phyloP scores from a whole-genome alignment of 2,888 invertebrate species.

The Epirrhoe tristata region DNA sequence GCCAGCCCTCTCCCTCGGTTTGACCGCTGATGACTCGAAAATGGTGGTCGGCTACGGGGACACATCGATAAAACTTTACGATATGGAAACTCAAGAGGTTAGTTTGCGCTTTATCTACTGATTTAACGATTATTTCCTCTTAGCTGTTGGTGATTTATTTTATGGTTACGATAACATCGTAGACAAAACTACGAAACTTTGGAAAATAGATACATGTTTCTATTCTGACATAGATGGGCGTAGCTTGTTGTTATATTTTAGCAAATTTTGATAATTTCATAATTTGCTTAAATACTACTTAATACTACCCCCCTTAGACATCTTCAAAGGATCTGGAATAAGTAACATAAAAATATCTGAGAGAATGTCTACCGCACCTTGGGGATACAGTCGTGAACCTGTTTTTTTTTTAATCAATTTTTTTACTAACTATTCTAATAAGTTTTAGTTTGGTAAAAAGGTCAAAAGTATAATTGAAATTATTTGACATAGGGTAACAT shows the following conservation, averaged over 20 bases:
- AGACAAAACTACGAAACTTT: neutral
- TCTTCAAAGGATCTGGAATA: too few relatives aligned
- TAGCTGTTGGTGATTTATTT: conserved; percentile 13
- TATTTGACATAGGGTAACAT: too few relatives aligned
- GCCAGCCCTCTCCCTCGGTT: conserved; percentile 65
- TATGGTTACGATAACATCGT: conserved; percentile 14
- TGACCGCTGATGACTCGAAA: conserved; percentile 63
- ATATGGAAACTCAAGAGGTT: conserved; percentile 77
- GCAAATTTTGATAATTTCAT: too few relatives aligned
- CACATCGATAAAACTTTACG: conserved; percentile 70
- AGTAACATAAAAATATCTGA: too few relatives aligned
- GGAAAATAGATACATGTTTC: neutral
- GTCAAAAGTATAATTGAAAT: too few relatives aligned
- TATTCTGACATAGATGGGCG: neutral
- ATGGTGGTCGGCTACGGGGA: conserved; percentile 74
- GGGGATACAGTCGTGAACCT: too few relatives aligned
- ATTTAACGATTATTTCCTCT: conserved; percentile 26
- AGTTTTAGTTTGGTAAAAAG: too few relatives aligned
- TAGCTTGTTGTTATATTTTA: neutral
- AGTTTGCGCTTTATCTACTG: conserved; percentile 36
- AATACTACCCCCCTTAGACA: too few relatives aligned
- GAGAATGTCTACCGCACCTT: too few relatives aligned
- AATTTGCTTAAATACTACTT: too few relatives aligned
- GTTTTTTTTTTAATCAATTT: too few relatives aligned
- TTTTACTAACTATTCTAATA: too few relatives aligned